phyloP scores from a whole-genome alignment of 2,888 invertebrate species.

The Acanthopleura granulata region DNA sequence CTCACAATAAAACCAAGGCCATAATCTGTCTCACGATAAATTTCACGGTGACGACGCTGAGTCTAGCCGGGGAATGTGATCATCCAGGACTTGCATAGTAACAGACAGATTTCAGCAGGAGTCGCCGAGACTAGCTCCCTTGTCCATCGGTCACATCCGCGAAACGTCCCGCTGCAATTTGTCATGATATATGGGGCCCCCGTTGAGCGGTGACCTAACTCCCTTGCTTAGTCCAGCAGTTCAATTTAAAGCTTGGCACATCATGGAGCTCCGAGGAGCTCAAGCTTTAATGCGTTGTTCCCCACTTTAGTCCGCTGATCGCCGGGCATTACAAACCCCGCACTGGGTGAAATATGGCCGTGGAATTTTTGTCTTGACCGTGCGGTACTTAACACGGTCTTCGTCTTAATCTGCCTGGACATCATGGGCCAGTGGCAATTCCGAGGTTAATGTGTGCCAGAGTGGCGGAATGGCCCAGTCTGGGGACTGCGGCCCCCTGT shows the following conservation, averaged over 20 bases:
- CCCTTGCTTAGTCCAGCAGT: not conserved
- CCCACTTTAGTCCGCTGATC: not conserved
- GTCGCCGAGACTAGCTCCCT: not conserved
- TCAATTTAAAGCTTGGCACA: constrained; percentile 1
- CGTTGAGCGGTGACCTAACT: not conserved
- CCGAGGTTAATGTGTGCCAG: too few relatives aligned
- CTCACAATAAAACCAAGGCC: too few relatives aligned
- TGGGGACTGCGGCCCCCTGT: too few relatives aligned
- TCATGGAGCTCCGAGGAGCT: not conserved
- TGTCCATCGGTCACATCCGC: not conserved
- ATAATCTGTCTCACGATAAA: too few relatives aligned
- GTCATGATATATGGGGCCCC: not conserved
- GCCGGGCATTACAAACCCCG: not conserved
- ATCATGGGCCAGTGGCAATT: not conserved
- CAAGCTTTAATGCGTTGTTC: not conserved
- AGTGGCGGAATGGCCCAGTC: too few relatives aligned
- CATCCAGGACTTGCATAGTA: too few relatives aligned
- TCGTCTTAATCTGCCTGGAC: not conserved
- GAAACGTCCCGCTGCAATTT: not conserved
- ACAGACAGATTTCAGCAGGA: too few relatives aligned
- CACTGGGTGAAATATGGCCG: not conserved
- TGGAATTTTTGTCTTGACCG: not conserved
- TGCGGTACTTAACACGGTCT: not conserved
- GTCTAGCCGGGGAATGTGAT: too few relatives aligned
- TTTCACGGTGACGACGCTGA: too few relatives aligned